phyloP scores from a whole-genome alignment of 2,888 invertebrate species.

The Priocnemis perturbator region DNA sequence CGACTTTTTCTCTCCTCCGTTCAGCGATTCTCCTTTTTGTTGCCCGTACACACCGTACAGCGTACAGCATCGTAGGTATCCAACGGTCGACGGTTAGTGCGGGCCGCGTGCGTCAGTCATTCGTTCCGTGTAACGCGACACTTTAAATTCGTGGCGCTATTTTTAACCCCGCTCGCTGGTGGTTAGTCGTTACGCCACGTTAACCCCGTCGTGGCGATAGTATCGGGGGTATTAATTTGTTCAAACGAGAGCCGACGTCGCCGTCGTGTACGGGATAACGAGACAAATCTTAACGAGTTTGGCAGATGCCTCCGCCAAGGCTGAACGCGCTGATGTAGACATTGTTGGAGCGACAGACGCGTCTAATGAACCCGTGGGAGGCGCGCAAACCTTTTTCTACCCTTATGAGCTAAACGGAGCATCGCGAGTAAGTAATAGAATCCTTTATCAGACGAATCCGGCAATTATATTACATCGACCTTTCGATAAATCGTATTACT shows the following conservation, averaged over 20 bases:
- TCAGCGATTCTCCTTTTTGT: slow-evolving; percentile 8
- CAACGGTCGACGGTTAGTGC: slow-evolving; percentile 34
- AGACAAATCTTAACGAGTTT: slow-evolving; percentile 53
- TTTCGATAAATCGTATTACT: too few species aligned
- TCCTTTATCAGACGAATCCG: too few species aligned
- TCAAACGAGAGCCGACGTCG: slow-evolving; percentile 45
- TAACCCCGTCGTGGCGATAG: slow-evolving; percentile 47
- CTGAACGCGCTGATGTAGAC: too few species aligned
- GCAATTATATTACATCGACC: too few species aligned
- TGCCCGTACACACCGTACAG: not conserved
- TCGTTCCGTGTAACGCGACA: slow-evolving; percentile 39
- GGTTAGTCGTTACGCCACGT: slow-evolving; percentile 52
- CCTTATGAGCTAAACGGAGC: not conserved
- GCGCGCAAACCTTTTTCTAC: not conserved
- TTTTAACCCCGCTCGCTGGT: slow-evolving; percentile 46
- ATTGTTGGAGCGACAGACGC: not conserved
- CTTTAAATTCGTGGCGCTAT: slow-evolving; percentile 43
- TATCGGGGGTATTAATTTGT: slow-evolving; percentile 58
- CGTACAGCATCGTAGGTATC: too few species aligned
- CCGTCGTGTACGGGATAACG: slow-evolving; percentile 36
- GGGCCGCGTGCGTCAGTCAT: slow-evolving; percentile 38
- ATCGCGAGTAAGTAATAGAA: too few species aligned
- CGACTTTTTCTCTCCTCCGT: slow-evolving; percentile 10
- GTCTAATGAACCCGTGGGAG: not conserved
- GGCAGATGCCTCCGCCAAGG: slow-evolving; percentile 31